These are phyloP conservation scores for Paramacrobiotus metropolitanus DNA, from an alignment of 1,140 invertebrate genomes.

Conservation along the genomic window DNA sequence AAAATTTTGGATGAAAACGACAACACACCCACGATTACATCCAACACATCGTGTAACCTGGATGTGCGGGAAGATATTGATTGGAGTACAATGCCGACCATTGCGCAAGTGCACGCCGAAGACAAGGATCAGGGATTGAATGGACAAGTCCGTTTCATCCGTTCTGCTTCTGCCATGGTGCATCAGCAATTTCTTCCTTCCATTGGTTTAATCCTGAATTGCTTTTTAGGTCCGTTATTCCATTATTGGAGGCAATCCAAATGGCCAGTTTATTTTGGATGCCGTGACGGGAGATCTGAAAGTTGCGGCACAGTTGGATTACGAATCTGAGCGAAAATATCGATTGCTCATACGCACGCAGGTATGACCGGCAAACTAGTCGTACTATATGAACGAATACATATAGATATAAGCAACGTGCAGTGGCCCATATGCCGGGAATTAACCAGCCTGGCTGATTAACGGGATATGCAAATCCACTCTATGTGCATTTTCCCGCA, in stretches of 20 bases:
- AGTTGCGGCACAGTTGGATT: conserved; percentile 64
- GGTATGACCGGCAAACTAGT: conserved; percentile 9
- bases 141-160: conserved; percentile 63
- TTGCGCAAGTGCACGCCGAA: conserved; percentile 55
- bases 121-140: conserved; percentile 77
- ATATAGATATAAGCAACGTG: too few species aligned
- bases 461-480: too few species aligned
- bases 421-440: too few species aligned
- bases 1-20: conserved; percentile 79
- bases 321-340: conserved; percentile 59
- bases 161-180: too few species aligned
- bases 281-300: conserved; percentile 68
- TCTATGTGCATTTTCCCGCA: too few species aligned
- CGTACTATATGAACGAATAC: too few species aligned
- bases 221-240: too few species aligned
- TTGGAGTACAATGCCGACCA: conserved; percentile 50
- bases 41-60: conserved; percentile 24
- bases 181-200: too few species aligned
- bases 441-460: too few species aligned
- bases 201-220: too few species aligned
- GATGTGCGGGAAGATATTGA: conserved; percentile 50
- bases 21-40: conserved; percentile 55
- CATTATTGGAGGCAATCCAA: conserved; percentile 74
- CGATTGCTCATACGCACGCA: conserved; percentile 70
- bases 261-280: conserved; percentile 77